Evolutionary conservation across 2,113 vertebrate genomes (phyloP).

Genomic region (Orycteropus afer): DNA sequence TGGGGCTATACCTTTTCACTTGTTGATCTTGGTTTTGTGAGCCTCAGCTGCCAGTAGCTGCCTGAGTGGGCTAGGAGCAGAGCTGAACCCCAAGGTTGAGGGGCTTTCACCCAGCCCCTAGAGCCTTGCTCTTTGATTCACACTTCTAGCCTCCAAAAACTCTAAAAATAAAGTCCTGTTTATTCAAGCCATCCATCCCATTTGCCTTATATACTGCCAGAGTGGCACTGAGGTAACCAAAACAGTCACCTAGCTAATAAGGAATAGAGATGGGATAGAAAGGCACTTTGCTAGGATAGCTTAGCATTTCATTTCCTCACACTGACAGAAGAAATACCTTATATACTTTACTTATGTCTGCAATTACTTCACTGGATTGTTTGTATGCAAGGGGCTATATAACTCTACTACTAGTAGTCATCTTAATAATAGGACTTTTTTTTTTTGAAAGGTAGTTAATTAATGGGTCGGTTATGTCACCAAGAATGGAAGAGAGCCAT

Average conservation of each 20-base stretch:
- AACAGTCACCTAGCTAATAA: not conserved
- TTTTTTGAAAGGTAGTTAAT: not conserved
- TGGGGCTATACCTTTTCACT: no score
- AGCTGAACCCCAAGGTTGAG: no score
- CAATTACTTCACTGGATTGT: not conserved
- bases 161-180: no score
- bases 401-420: not conserved
- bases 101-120: no score
- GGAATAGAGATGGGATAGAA: not conserved
- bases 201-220: no score
- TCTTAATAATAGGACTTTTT: not conserved
- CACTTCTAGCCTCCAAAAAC: no score
- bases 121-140: no score
- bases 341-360: not conserved
- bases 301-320: not conserved
- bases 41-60: no score
- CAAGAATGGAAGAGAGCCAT: not conserved
- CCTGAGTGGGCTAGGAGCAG: no score
- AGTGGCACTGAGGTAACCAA: no score
- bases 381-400: not conserved
- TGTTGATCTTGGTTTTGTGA: no score
- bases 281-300: not conserved
- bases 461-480: not conserved
- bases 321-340: not conserved
- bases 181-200: no score